Evolutionary conservation across 2,888 invertebrate species (phyloP).

Genomic region (Laspeyria flexula): DNA sequence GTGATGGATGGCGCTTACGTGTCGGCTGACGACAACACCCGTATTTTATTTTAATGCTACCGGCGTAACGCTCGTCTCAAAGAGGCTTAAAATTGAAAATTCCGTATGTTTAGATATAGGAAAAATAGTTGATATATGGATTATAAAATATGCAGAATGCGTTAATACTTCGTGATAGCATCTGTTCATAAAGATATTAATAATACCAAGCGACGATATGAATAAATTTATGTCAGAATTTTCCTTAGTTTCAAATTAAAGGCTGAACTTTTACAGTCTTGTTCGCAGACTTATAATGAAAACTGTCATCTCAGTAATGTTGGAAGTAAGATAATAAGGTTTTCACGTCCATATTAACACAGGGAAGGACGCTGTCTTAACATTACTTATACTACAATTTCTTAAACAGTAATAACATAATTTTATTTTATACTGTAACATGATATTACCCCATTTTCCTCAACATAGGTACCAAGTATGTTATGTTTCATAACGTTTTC

Average conservation of each 20-base stretch:
- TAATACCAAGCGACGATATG: neutral
- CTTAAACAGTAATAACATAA: too few relatives aligned
- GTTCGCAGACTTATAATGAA: neutral
- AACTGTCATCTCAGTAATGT: neutral
- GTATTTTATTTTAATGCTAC: constrained; percentile 82
- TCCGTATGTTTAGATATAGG: constrained; percentile 71
- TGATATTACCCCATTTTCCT: too few relatives aligned
- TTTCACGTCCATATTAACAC: too few relatives aligned
- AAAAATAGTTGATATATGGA: constrained; percentile 52
- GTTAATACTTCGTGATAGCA: constrained; percentile 17
- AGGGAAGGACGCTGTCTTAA: too few relatives aligned
- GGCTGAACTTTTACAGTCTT: neutral
- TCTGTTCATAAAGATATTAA: constrained; percentile 9
- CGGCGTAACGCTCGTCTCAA: constrained; percentile 61
- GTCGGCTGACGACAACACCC: constrained; percentile 73
- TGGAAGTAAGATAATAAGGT: neutral
- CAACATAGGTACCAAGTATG: too few relatives aligned
- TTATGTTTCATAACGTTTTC: too few relatives aligned
- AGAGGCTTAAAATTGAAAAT: constrained; percentile 84
- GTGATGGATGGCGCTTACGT: constrained; percentile 84
- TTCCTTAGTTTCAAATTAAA: neutral
- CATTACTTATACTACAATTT: too few relatives aligned
- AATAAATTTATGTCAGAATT: neutral
- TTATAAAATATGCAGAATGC: constrained; percentile 33
- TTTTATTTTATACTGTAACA: too few relatives aligned